Base-by-base conservation (phyloP, 2,113 vertebrate genomes). In the Tamias sibiricus region DNA sequence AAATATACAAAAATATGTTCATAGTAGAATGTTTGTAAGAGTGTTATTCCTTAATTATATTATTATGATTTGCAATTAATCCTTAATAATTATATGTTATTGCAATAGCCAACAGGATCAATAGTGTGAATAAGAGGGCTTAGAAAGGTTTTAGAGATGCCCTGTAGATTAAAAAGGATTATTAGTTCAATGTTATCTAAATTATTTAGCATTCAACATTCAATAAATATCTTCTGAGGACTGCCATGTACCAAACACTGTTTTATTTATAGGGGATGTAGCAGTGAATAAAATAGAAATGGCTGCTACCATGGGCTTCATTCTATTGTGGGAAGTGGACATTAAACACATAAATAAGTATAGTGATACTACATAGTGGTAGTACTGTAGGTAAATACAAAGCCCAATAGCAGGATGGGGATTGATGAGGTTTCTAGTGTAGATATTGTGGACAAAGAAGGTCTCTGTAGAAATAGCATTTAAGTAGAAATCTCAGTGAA, bases 131-230 rank as follows among this genome's bases (percentile, higher is more conserved):
- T 32, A 72, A 77, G 28, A 69, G 57, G 10, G 40, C 12, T 95
- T 85, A 84, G 69, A 54, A 68, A 22, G 47, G 13, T 69, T 91
- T 14, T 84, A 68, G 42, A 93, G 49, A 84, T 72, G 30, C 22
- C 75, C 35, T 93, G 19, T 8, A 80, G 85, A 90, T 64, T 94
- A 14, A 87, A 77, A 92, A 84, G 4, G 40, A 83, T 95, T 80
- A 88, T 96, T 84, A 87, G 68, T 35, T 75, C 20, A 82, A 74
- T 92, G 72, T 35, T 96, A 32, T 77, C 42, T 96, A 66, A 97
- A 96, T 95, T 93, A 97, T 84, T 91, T 87, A 95, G 24, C 52
- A 88, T 37, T 80, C 86, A 91, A n/a, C 57, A 54, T 88, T 91
- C 52, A 82, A 32, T 90, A 87, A 84, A 76, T 97, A 83, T 79